Base-by-base conservation (phyloP, 2,797 vertebrate species). In the Phrynocephalus forsythii region DNA sequence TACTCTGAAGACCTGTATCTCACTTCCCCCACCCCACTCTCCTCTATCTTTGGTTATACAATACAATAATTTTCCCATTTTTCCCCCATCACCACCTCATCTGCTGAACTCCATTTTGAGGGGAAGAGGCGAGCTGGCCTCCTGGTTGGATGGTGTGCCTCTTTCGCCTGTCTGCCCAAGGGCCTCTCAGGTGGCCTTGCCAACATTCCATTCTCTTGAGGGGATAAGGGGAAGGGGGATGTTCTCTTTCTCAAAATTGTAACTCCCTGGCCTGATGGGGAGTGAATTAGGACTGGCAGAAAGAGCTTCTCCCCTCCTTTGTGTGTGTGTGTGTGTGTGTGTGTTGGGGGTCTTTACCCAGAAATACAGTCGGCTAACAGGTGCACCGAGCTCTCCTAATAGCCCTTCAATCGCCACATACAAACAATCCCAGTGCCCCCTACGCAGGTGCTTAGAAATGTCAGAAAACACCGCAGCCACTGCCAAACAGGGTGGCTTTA, bases 361-460 rank as follows among this genome's bases (percentile, higher is more conserved):
- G 60, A 3, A 3, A 80, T 24, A 63, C 69, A 80, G n/a, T 69
- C 0, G 0, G 9, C 26, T 69, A 28, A 69, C 5, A 9, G 6
- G 4, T 11, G 24, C 20, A 48, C 48, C 48, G 26, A 5, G 28
- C 3, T 2, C 1, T 26, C 30, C 30, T 66, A 79, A 80, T 20
- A n/a, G 15, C 18, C 56, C 78, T 83, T 26, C 7, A 38, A 20
- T 5, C 38, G 87, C 63, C 0, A 0, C 16, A 52, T 56, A 15
- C 80, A n/a, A 44, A 86, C 28, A 22, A 56, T 9, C 69, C 24
- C 63, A 30, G 5, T 67, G 38, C 28, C 60, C 0, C 0, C 1
- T 9, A 68, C 1, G 1, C 0, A 13, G 9, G 24, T 10, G n/a
- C 71, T 44, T 0, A 15, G 44, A 48, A 82, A 1, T 38, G 1